Evolutionary conservation across 2,888 invertebrate species (phyloP), one percentile per base, ranked within the genome.

Genomic region (Latrodectus hesperus): DNA sequence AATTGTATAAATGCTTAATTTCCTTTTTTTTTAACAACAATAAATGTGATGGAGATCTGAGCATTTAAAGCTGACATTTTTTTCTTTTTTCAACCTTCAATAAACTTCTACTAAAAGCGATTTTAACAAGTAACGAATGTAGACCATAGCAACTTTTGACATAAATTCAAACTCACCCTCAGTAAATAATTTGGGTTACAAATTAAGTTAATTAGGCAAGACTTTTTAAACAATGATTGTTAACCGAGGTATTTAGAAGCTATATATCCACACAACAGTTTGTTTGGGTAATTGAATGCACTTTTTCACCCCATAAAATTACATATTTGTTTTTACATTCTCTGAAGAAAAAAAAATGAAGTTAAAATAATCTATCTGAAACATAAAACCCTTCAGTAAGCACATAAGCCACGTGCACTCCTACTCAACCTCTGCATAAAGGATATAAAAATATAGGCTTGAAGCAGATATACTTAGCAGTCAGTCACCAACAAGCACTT

Each of bases 381-480:
- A 88, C 75, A 74, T 60, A 88, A 83, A 88, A 71, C 74, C 82
- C 88, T 17, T 70, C 75, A 73, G 68, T 74, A 83, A 88, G 88
- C 83, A 87, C 87, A 82, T 68, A 73, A 87, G 77, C 71, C 82
- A 77, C 79, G 83, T 88, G 83, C 83, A 85, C 77, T 83, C 83
- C 88, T 88, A 88, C 78, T 72, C 75, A 75, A 88, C 80, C 80
- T 76, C 82, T 84, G 88, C 88, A 67, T 80, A 88, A 84, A 88
- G 88, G 84, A 88, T 88, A 88, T 80, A 88, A 88, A 88, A 88
- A 88, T 88, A 88, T 88, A 88, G 84, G 76, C 88, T 84, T 88
- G 88, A 88, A 88, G 86, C 88, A 88, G 88, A 83, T 83, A 83
- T 88, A 83, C 88, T 82, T 74, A 83, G 83, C 83, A 64, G 83